Base-by-base conservation (phyloP, 2,888 invertebrate genomes). In the Baccha elongata region DNA sequence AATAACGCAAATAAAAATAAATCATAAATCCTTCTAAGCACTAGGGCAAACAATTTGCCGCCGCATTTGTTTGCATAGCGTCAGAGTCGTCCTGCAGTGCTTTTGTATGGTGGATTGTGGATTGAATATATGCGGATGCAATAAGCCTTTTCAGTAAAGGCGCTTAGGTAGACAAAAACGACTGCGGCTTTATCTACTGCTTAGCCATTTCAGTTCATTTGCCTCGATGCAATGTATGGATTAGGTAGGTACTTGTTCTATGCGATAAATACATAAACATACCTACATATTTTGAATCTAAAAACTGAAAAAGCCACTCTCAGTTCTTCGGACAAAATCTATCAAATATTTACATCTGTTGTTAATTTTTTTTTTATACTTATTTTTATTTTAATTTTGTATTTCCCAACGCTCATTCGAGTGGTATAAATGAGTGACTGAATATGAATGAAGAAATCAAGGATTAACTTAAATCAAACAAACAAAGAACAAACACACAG, bases 331-430 rank as follows among this genome's bases (percentile, higher is more conserved):
- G 58, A 26, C 50, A 50, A 37, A 44, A 11, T 50, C 23, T 55
- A 73, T 79, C 73, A 74, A 79, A 80, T 80, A 69, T 74, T 74
- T 80, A 69, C 80, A 80, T 74, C 80, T 74, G 74, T 68, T 73
- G 40, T 68, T 52, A 42, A 53, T 29, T 52, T 60, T 67, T 78
- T 17, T 52, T 64, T 60, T 76, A 42, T 42, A 29, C n/a, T n/a
- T n/a, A 29, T 50, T 50, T 50, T 50, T 50, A 50, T 53, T 44
- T 8, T 8, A 32, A 32, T 8, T 23, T 23, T 23, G 23, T 23
- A 44, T 78, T 73, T 60, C 62, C 67, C 73, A 72, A 29, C 50
- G 40, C 58, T n/a, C n/a, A n/a, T n/a, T 48, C 46, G 48, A 37
- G 75, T 52, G 46, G 60, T 37, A 26, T 48, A 48, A 52, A 67